phyloP scores from a whole-genome alignment of 2,797 vertebrate genomes.

The Rhadinocentrus ornatus region DNA sequence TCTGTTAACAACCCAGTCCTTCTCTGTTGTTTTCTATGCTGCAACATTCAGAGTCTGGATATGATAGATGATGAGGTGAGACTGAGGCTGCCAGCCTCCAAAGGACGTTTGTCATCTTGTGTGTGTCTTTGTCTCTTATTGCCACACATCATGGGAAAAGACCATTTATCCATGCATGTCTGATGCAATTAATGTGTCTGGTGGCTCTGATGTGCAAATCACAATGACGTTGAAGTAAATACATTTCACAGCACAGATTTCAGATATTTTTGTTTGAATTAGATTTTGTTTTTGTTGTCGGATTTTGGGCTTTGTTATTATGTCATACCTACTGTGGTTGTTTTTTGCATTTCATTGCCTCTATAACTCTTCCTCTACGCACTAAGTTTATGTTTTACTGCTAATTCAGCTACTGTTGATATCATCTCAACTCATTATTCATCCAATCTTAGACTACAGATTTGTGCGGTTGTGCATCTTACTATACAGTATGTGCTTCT shows the following conservation, averaged over 20 bases:
- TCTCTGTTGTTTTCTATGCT: constrained; percentile 69
- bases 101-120: constrained; percentile 44
- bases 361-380: neutral
- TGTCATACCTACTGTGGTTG: neutral
- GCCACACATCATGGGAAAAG: neutral
- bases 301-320: neutral
- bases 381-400: constrained; percentile 1
- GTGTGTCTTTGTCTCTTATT: constrained; percentile 19
- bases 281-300: neutral
- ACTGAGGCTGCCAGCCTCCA: constrained; percentile 38
- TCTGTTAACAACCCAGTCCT: constrained; percentile 58
- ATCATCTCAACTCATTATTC: constrained; percentile 6
- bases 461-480: neutral
- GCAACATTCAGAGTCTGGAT: constrained; percentile 93
- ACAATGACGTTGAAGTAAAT: neutral
- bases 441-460: neutral
- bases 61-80: constrained; percentile 99
- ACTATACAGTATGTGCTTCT: neutral
- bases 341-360: neutral
- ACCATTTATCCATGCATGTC: constrained; percentile 9
- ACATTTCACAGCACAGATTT: neutral
- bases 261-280: too few species aligned
- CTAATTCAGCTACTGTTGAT: neutral
- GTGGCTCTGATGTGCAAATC: neutral
- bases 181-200: neutral